Base-by-base conservation (phyloP, 2,113 vertebrate genomes). In the Ageneiosus marmoratus region DNA sequence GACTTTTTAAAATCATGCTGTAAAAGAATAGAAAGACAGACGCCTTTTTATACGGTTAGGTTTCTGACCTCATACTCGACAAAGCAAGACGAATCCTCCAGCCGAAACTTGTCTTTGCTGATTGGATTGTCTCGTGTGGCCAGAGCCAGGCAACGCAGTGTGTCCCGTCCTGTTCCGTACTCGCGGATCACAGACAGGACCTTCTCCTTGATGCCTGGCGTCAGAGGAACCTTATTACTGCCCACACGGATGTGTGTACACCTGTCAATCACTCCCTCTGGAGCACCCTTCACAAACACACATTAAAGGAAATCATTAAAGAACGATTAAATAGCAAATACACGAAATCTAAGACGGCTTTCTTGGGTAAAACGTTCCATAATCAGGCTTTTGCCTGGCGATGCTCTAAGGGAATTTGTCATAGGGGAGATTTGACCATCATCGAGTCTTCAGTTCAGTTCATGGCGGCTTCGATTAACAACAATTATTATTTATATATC, bases 201-300 rank as follows among this genome's bases (percentile, higher is more conserved):
- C 88, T 97, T 98, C 88, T 99, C 98, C 89, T 99, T 99, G 87
- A 99, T 95, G 81, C 95, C 95, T 0, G 95, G 29, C 1, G 95
- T 97, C 91, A 99, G 74, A 0, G 94, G 94, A 32, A 99, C 89
- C 88, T 98, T 99, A 55, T 91, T 93, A 51, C 90, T 94, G 76
- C 98, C 98, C 24, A 97, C 95, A 72, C 98, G 96, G 84, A 99
- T 88, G 7, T 99, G 96, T 0, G 97, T 97, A 88, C 98, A 99
- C 83, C 98, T 93, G 90, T 99, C 98, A 24, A 99, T 96, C 55
- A 99, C 96, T 63, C 98, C 97, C 91, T 99, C 98, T 0, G 98
- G 98, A 81, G 98, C 98, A 5, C 98, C 98, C 98, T 99, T 63
- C 6, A 80, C 81, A 15, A 3, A 88, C 1, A 24, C 20, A 87